Conservation (phyloP, 2,888 invertebrate genomes). For the Periphyllus acericola region DNA sequence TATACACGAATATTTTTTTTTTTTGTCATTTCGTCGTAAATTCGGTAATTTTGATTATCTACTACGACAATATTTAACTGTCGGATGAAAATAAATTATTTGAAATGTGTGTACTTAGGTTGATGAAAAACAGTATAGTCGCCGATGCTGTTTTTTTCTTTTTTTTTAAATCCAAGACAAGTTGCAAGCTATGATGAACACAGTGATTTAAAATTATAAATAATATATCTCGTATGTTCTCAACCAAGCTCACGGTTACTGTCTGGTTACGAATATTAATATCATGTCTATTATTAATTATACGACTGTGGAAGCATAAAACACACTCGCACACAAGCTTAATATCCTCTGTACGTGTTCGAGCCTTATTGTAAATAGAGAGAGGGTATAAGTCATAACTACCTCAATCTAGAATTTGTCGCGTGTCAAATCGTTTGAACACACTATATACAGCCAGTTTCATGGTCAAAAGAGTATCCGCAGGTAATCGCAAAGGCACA, state of each 20-base stretch:
- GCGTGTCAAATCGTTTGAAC: background rate
- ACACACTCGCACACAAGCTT: background rate
- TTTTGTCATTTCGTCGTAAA: background rate
- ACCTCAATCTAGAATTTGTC: background rate
- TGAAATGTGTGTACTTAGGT: background rate
- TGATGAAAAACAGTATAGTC: too few relatives aligned
- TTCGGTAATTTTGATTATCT: background rate
- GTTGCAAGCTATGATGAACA: background rate
- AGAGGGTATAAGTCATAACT: background rate
- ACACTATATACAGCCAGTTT: background rate
- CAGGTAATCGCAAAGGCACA: background rate
- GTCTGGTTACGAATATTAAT: conserved; percentile 37
- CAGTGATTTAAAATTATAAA: conserved; percentile 19
- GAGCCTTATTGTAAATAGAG: background rate
- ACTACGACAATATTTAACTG: background rate
- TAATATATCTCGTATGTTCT: background rate
- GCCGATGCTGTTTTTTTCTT: background rate
- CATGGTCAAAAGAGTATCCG: conserved; percentile 19
- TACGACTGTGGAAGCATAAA: background rate
- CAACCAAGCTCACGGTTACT: background rate
- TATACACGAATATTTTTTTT: too few relatives aligned
- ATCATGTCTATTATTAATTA: background rate
- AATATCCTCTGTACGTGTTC: background rate
- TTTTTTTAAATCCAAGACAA: too few relatives aligned
- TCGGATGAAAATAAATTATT: background rate